A percentile compares a stretch with the other conserved stretches of the same genome.
Evolutionary conservation across 53 echinoderm and acorn worm species (phyloP).

Genomic region (Paelopatides confundens): DNA sequence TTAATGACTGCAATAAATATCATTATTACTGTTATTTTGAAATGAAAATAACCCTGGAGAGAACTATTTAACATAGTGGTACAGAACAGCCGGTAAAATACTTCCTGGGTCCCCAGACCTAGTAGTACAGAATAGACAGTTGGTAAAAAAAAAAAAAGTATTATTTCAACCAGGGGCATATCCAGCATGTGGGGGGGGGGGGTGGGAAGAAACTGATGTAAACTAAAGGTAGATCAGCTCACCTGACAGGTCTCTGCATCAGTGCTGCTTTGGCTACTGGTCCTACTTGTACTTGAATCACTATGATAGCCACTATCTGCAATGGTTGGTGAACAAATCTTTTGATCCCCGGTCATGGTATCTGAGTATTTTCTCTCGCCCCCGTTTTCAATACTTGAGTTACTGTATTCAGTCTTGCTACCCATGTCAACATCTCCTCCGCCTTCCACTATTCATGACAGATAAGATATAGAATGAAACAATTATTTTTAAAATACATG

Average conservation of each 20-base stretch:
- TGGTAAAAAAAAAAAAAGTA: no score
- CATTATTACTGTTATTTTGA: no score
- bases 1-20: no score
- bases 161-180: no score
- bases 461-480: neutral
- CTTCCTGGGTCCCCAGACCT: no score
- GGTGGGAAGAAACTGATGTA: no score
- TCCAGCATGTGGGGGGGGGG: no score
- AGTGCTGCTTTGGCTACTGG: slow-evolving; percentile 25
- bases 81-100: no score
- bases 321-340: slow-evolving; percentile 27
- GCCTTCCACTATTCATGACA: slow-evolving; percentile 7
- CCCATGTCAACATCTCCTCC: neutral
- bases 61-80: no score
- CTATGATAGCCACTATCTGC: slow-evolving; percentile 47
- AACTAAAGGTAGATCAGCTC: neutral
- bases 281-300: slow-evolving; percentile 26
- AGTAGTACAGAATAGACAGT: no score
- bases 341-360: neutral
- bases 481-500: neutral
- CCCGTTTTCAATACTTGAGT: neutral
- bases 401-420: neutral
- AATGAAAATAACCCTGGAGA: no score
- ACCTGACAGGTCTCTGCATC: neutral
- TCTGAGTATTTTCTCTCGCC: no score